Conservation (phyloP, 2,888 invertebrate genomes). For the Drosophila ezoana region DNA sequence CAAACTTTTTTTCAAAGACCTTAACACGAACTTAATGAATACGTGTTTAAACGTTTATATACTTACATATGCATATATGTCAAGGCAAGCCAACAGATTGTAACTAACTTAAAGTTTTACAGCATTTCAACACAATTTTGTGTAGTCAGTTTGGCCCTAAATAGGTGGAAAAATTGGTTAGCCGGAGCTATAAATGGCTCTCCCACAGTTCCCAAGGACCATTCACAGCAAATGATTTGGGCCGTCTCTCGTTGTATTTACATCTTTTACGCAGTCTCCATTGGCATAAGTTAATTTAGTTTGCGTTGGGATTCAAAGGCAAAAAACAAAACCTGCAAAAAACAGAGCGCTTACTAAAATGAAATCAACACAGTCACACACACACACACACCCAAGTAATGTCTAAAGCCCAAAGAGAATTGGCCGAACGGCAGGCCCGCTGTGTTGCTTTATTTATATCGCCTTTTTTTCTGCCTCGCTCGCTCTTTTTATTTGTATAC, state of each 20-base stretch:
- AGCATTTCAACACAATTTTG: constrained; percentile 25
- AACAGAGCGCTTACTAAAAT: constrained; percentile 47
- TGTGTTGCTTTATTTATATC: constrained; percentile 35
- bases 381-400: neutral
- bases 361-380: constrained; percentile 52
- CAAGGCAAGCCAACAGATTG: neutral
- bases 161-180: constrained; percentile 35
- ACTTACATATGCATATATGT: too few species aligned
- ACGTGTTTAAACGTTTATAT: too few species aligned
- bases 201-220: neutral
- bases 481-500: constrained; percentile 8
- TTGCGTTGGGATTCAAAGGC: constrained; percentile 31
- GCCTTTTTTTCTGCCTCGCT: constrained; percentile 11
- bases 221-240: neutral
- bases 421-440: constrained; percentile 19
- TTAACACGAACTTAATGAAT: too few species aligned
- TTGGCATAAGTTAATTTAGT: constrained; percentile 66
- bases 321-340: constrained; percentile 12
- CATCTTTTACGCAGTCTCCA: constrained; percentile 28
- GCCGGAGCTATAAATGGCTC: neutral
- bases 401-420: constrained; percentile 9
- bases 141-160: constrained; percentile 19
- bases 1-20: too few species aligned
- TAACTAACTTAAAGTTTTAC: constrained; percentile 11
- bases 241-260: constrained; percentile 27